Base-by-base conservation (phyloP, 1,140 invertebrate species). In the Drosophila varians region DNA sequence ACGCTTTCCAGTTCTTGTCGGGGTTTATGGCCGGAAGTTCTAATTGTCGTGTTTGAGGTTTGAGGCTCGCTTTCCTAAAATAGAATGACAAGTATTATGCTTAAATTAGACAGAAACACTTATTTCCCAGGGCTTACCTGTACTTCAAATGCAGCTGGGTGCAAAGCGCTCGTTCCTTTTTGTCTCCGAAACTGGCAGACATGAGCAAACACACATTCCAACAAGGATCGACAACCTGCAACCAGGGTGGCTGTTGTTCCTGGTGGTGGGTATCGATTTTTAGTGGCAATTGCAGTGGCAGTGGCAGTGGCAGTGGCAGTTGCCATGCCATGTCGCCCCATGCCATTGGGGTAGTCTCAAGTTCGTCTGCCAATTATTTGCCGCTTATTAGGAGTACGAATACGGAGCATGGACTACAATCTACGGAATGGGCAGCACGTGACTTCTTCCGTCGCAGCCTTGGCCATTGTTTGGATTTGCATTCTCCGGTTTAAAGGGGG, bases 341-440 rank as follows among this genome's bases (percentile, higher is more conserved):
- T 62, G 71, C 57, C 82, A 55, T 86, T 86, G 82, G 82, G 82
- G 82, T 86, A 86, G 82, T 86, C 82, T 87, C 82, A 82, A 86
- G 82, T 82, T 86, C 74, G 83, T 87, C 77, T 87, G 82, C 82
- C 82, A 86, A 86, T 86, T 86, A 87, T 86, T 87, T 80, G 82
- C 82, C 73, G 83, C 82, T 86, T 86, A 87, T 86, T 86, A 87
- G 73, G 62, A 61, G 68, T 26, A 12, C 26, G 60, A 16, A 31
- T 25, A 25, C 46, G 45, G 34, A 49, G 34, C 14, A 43, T 34
- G 48, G 68, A 26, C 14, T 38, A 42, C 3, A 18, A 42, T 18
- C 45, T 26, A 7, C 48, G 70, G 49, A 55, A 19, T 26, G 42
- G 73, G 78, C 56, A 54, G 79, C 82, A 88, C 82, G 82, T 87